Evolutionary conservation across 2,113 vertebrate genomes (phyloP), one percentile per base, ranked within the genome.

Genomic region (Gavia stellata): DNA sequence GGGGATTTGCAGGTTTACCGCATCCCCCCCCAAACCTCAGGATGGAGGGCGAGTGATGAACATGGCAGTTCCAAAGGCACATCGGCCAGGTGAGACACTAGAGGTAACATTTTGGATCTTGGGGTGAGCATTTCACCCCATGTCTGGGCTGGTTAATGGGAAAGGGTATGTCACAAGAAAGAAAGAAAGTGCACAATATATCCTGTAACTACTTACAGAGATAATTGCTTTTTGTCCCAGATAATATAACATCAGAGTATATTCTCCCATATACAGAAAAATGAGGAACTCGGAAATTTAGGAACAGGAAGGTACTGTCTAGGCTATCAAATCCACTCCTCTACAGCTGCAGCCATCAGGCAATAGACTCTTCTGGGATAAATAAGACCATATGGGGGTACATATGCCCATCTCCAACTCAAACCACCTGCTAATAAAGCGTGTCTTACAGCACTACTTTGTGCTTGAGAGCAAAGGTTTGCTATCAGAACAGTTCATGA

Each of bases 61-160:
- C 97, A 99, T 99, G 99, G 99, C 99, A 23, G 99, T 98, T 91
- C 99, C 99, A 92, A 99, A 99, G 98, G 99, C 99, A 26, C 99
- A 99, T 97, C 98, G 99, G 98, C 99, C 99, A 97, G 99, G 99
- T 99, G 97, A 99, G 99, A 28, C 14, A 1, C n/a, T 28, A 6
- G 6, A 15, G 28, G n/a, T 45, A 9, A 20, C 0, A 0, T 36
- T 23, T 28, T 31, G 34, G 40, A 17, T 5, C 1, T 34, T 68
- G 18, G 16, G 17, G 28, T 23, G 14, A 21, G 61, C 36, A 11
- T 83, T 70, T 52, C 25, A 21, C 2, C 4, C 34, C 38, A 0
- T 42, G 25, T 34, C 14, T 33, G 9, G 7, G 42, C 9, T 66
- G 49, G 44, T 49, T n/a, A 47, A 63, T 1, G 9, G 29, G 20